These are phyloP conservation scores for Pocota personata DNA, from an alignment of 2,888 invertebrate species.

Conservation along the genomic window DNA sequence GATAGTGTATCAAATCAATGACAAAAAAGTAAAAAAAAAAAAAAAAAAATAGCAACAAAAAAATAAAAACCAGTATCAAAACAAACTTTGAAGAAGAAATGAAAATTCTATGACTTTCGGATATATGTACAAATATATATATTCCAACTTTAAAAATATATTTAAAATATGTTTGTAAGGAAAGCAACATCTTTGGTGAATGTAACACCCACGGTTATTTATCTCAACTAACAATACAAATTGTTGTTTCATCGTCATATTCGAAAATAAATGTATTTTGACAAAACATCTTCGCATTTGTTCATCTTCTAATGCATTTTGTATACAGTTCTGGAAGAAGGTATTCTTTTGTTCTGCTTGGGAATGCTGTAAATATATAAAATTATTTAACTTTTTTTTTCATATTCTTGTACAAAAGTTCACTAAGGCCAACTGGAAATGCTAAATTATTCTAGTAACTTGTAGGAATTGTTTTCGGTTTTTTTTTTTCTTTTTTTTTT, in stretches of 20 bases:
- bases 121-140: constrained; percentile 1
- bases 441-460: constrained; percentile 29
- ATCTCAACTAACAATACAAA: constrained; percentile 26
- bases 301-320: constrained; percentile 26
- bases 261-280: constrained; percentile 76
- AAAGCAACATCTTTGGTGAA: constrained; percentile 54
- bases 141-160: neutral
- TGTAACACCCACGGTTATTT: constrained; percentile 5
- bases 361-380: constrained; percentile 65
- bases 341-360: constrained; percentile 60
- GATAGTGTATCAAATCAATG: constrained; percentile 75
- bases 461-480: neutral
- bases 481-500: too few relatives aligned
- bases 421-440: neutral
- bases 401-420: constrained; percentile 34
- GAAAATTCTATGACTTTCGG: constrained; percentile 3
- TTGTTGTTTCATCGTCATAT: constrained; percentile 77
- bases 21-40: constrained; percentile 52
- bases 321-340: constrained; percentile 40
- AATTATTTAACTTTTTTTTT: constrained; percentile 4
- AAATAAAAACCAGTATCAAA: constrained; percentile 47
- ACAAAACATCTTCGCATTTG: constrained; percentile 52
- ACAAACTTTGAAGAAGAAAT: constrained; percentile 21
- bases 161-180: constrained; percentile 17
- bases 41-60: constrained; percentile 52